Percentiles rank a stretch among this genome's conserved stretches.
Conservation (phyloP, 1,140 invertebrate species). For the Sitodiplosis mosellana region DNA sequence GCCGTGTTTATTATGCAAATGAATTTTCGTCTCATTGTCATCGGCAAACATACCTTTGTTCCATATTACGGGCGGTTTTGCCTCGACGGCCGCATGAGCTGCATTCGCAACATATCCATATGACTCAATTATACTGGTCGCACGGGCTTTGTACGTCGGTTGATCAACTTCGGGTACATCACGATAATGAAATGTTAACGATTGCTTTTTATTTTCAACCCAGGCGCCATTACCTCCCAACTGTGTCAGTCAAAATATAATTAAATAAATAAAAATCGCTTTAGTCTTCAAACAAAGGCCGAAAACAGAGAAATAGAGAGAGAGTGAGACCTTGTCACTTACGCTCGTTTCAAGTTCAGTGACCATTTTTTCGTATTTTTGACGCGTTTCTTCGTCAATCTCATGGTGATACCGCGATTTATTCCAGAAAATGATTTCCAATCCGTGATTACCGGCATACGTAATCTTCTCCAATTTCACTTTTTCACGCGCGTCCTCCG, state of each 20-base stretch:
- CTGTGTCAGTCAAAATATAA: conserved; percentile 18
- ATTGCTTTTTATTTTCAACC: conserved; percentile 77
- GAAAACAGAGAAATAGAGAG: no score
- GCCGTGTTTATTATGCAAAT: neutral
- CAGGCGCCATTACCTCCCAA: conserved; percentile 69
- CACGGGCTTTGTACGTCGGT: conserved; percentile 37
- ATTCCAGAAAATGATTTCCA: conserved; percentile 76
- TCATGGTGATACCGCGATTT: conserved; percentile 76
- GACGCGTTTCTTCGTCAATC: conserved; percentile 61
- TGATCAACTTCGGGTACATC: conserved; percentile 50
- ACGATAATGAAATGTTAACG: conserved; percentile 76
- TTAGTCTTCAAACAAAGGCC: no score
- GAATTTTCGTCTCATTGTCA: no score
- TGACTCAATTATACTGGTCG: conserved; percentile 47
- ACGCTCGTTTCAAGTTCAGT: conserved; percentile 60
- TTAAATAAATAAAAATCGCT: neutral
- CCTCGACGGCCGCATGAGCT: conserved; percentile 72
- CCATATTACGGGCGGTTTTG: conserved; percentile 76
- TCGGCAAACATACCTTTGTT: conserved; percentile 45
- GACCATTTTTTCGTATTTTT: conserved; percentile 57
- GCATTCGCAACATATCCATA: conserved; percentile 54
- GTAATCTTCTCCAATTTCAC: conserved; percentile 78
- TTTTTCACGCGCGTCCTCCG: conserved; percentile 70
- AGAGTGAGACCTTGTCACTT: conserved; percentile 6
- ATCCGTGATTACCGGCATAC: conserved; percentile 76